A percentile compares a stretch with the other conserved stretches of the same genome.
Conservation (phyloP, 2,888 invertebrate species). For the Eristalis arbustorum region DNA sequence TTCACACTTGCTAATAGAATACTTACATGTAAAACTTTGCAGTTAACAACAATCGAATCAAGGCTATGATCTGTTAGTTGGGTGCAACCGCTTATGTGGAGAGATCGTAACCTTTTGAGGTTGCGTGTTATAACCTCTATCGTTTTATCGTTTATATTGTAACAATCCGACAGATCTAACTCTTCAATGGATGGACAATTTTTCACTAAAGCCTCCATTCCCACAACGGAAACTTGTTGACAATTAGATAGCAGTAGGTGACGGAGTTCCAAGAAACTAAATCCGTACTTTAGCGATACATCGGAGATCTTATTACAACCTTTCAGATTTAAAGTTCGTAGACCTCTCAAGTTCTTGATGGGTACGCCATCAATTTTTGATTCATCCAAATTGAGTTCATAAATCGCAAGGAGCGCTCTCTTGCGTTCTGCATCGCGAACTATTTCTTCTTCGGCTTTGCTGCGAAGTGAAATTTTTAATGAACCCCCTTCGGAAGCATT, state of each 20-base stretch:
- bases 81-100: conserved; percentile 81
- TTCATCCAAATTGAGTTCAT: conserved; percentile 80
- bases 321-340: conserved; percentile 84
- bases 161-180: conserved; percentile 85
- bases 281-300: conserved; percentile 85
- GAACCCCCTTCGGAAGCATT: conserved; percentile 72
- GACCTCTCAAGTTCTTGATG: conserved; percentile 81
- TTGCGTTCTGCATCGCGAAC: conserved; percentile 85
- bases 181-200: conserved; percentile 87
- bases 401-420: conserved; percentile 83
- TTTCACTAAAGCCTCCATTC: conserved; percentile 83
- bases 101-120: conserved; percentile 77
- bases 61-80: conserved; percentile 82
- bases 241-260: conserved; percentile 85
- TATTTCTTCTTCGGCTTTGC: conserved; percentile 86
- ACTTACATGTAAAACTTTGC: conserved; percentile 79
- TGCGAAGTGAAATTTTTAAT: conserved; percentile 83
- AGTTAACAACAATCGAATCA: conserved; percentile 81
- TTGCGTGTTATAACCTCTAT: conserved; percentile 80
- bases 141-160: conserved; percentile 85
- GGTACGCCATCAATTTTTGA: conserved; percentile 79
- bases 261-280: conserved; percentile 84
- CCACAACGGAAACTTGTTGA: conserved; percentile 85
- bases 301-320: conserved; percentile 87
- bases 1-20: not conserved